Percentiles rank a stretch among this genome's conserved stretches.
Evolutionary conservation across 2,113 vertebrate species (phyloP).

Genomic region (Salvelinus namaycush): DNA sequence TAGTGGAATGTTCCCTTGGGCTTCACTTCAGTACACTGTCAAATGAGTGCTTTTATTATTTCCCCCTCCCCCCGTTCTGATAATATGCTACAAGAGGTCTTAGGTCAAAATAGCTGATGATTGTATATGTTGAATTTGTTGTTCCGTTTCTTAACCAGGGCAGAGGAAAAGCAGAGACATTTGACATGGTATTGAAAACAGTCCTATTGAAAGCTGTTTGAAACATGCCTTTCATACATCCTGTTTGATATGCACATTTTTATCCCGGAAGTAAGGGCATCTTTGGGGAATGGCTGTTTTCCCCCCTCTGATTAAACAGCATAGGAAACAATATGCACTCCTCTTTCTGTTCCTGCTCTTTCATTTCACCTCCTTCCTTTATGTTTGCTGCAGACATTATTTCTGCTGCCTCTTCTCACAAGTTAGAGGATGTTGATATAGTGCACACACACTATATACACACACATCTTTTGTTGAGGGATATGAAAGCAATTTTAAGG

Average conservation of each 20-base stretch:
- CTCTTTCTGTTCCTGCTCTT: conserved; percentile 9
- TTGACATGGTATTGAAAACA: conserved; percentile 46
- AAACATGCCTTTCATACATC: conserved; percentile 44
- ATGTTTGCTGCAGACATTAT: background rate
- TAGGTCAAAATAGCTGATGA: conserved; percentile 49
- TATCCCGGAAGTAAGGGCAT: conserved; percentile 42
- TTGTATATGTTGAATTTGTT: conserved; percentile 38
- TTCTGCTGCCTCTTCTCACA: conserved; percentile 20
- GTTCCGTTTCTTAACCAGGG: conserved; percentile 30
- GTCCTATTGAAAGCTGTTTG: conserved; percentile 50
- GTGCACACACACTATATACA: conserved; percentile 27
- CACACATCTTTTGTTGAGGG: conserved; percentile 32
- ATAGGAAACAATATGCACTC: conserved; percentile 35
- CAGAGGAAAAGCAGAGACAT: conserved; percentile 36
- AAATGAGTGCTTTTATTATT: conserved; percentile 54
- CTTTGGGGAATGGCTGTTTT: conserved; percentile 49
- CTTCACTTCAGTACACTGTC: conserved; percentile 19
- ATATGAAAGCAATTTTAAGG: conserved; percentile 38
- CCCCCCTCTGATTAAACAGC: conserved; percentile 47
- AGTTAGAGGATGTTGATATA: conserved; percentile 27
- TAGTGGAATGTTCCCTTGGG: conserved; percentile 47
- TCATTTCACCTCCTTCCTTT: background rate
- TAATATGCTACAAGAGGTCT: conserved; percentile 48
- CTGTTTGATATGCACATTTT: conserved; percentile 48
- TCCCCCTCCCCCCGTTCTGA: conserved; percentile 6